Evolutionary conservation across 2,797 vertebrate species (phyloP), one percentile per base, ranked within the genome.

Genomic region (Pipistrellus kuhlii): DNA sequence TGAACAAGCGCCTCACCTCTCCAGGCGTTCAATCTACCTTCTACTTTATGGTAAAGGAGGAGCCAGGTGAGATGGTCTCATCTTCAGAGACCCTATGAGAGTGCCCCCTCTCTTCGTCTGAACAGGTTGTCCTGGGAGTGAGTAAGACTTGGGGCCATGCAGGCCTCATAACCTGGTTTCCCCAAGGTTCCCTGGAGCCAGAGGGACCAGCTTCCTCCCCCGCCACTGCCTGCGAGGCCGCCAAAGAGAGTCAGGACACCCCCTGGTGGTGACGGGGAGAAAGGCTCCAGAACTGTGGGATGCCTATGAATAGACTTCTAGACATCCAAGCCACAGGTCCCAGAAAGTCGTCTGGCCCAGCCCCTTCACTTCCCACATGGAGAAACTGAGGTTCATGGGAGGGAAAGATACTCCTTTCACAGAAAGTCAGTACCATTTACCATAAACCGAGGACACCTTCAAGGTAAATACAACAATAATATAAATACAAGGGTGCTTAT

Each of bases 91-190:
- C 57, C 35, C 41, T 35, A 1, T 25, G 12, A 27, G 30, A 5
- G 48, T 14, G 55, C 14, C 35, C 8, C 9, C 17, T 30, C 30
- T 77, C 14, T 59, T 18, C n/a, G 87, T 41, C 41, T 38, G 55
- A 64, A 88, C 5, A 53, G 23, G 27, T 4, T 4, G 23, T 71
- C 32, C 13, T 14, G 30, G 25, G n/a, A 20, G 41, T 32, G 6
- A 30, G 38, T 51, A 76, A 44, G 32, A 27, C 12, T 41, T 44
- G 18, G 69, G 35, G 1, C 20, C 13, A 2, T 4, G 2, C 7
- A 23, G 44, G 32, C 7, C 14, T 88, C 20, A 32, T 35, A 80
- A 92, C 96, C 95, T 68, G 75, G 68, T 97, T 75, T 72, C 97
- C 97, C 62, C 41, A 32, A 2, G 83, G 15, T 1, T 81, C 75